Conservation (phyloP, 2,113 vertebrate genomes). For the Megatriorchis doriae region DNA sequence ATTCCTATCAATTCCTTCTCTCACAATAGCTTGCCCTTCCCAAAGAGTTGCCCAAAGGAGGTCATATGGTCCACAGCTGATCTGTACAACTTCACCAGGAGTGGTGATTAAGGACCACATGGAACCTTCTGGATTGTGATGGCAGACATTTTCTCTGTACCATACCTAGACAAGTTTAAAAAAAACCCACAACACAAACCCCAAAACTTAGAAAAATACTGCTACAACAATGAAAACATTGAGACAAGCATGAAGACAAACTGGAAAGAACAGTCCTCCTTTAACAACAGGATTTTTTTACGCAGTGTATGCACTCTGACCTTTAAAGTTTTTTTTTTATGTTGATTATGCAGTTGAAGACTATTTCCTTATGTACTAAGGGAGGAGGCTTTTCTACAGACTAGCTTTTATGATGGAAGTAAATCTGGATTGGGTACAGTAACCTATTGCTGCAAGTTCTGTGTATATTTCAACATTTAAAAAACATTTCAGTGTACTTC, state of each 20-base stretch:
- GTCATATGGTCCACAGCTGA: constrained; percentile 91
- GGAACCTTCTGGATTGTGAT: constrained; percentile 89
- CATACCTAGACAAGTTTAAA: constrained; percentile 79
- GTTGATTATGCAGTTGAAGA: background rate
- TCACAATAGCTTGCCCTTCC: constrained; percentile 93
- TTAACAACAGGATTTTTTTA: background rate
- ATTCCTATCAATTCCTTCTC: constrained; percentile 88
- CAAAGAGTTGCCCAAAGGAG: constrained; percentile 94
- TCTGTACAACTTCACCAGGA: constrained; percentile 92
- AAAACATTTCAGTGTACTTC: background rate
- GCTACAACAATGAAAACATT: background rate
- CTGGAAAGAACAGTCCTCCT: background rate
- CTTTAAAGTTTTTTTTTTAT: constrained; percentile 16
- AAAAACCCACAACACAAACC: background rate
- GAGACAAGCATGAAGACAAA: background rate
- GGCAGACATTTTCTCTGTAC: constrained; percentile 88
- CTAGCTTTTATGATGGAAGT: background rate
- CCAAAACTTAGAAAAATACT: background rate
- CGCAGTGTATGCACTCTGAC: background rate
- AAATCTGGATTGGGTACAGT: background rate
- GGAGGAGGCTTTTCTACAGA: constrained; percentile 30
- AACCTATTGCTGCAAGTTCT: background rate
- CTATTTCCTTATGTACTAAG: constrained; percentile 40
- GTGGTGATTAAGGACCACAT: constrained; percentile 81
- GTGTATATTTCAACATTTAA: background rate